Evolutionary conservation across 2,797 vertebrate genomes (phyloP), one percentile per base, ranked within the genome.

Genomic region (Leucoraja ocellata): DNA sequence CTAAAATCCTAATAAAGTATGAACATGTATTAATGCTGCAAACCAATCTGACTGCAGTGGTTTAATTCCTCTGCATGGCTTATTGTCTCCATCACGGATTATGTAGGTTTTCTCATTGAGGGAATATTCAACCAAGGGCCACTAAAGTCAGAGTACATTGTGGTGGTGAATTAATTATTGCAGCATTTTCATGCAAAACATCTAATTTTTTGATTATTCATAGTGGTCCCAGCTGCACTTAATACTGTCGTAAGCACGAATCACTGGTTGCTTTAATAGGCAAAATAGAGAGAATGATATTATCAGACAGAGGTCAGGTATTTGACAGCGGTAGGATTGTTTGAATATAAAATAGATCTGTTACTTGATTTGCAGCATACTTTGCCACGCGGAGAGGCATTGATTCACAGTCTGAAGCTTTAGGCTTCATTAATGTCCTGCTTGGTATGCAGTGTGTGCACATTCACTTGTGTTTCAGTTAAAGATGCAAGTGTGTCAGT

Each of bases 81-180:
- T 95, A 94, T 94, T 95, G 95, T 93, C 94, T 80, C 88, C 94
- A 95, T 94, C 93, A 95, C 0, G 77, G 96, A 97, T 97, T 97
- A 96, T 94, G 92, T 10, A 94, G 94, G 93, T 95, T 63, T 94
- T 95, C 96, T 96, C 96, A 96, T 96, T 96, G 96, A 97, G 97
- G 96, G 95, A 74, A 96, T 95, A 95, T 95, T 96, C 96, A 97
- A 96, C 96, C 96, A 97, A 96, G 96, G 96, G 96, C 97, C 97
- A 96, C 97, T 97, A 96, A 96, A 97, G 96, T 95, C 94, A 21
- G 95, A 95, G 94, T 71, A 95, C 96, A 96, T 97, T 97, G 96
- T 97, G 96, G 93, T 96, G 97, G 95, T 95, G 97, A 97, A 97
- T 97, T 97, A 97, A 97, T 97, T 97, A 97, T 96, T 95, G 96